phyloP scores from a whole-genome alignment of 2,113 vertebrate genomes.

The Petroica traversi region DNA sequence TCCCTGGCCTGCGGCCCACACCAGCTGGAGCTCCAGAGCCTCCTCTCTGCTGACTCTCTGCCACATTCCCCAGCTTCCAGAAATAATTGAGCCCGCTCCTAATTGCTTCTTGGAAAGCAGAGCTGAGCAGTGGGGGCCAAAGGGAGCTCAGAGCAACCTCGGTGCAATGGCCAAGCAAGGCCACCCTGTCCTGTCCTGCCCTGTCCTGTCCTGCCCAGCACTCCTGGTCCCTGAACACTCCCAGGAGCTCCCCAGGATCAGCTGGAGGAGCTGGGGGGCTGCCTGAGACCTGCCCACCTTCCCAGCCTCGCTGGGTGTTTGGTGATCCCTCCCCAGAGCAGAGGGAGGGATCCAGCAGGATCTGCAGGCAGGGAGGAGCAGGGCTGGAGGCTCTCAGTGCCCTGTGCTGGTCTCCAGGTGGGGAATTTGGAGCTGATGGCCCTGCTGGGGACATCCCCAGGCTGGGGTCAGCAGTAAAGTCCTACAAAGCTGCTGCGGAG shows the following conservation, averaged over 20 bases:
- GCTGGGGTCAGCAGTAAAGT: background rate
- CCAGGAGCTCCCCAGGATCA: background rate
- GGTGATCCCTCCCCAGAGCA: background rate
- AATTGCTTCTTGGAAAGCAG: constrained; percentile 35
- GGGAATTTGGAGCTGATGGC: background rate
- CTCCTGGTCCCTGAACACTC: background rate
- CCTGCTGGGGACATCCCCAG: background rate
- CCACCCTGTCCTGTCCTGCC: background rate
- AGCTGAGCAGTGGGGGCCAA: background rate
- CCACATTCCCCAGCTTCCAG: background rate
- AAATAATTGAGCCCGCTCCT: background rate
- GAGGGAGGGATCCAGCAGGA: background rate
- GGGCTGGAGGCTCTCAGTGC: background rate
- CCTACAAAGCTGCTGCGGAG: background rate
- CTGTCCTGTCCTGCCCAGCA: background rate
- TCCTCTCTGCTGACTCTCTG: background rate
- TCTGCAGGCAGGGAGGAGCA: background rate
- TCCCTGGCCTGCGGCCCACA: background rate
- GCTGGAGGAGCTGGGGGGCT: background rate
- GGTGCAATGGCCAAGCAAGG: background rate
- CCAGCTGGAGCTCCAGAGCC: background rate
- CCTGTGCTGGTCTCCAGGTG: background rate
- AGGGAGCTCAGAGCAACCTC: background rate
- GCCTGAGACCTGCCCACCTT: background rate
- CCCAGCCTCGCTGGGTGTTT: background rate